Base-by-base conservation (phyloP, 2,888 invertebrate species). In the Anodontia alba region DNA sequence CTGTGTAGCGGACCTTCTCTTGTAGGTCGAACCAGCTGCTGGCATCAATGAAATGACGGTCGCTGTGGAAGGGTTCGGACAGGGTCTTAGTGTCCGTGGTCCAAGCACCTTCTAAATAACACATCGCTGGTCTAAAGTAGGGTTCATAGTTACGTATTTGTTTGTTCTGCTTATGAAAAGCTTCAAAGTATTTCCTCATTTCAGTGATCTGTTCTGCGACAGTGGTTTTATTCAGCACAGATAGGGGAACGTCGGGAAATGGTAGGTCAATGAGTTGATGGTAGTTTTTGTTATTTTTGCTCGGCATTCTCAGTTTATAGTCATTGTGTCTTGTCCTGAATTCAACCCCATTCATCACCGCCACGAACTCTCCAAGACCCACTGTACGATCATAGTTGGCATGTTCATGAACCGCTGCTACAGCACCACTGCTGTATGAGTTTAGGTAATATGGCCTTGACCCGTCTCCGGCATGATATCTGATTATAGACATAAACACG, bases 251-350 rank as follows among this genome's bases (percentile, higher is more conserved):
- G 0, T 76, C 78, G 0, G 93, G 93, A 75, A 91, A 91, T 0
- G 91, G 91, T 10, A 93, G 87, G n/a, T 89, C 85, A 42, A 91
- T 90, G 1, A 82, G 77, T 0, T 78, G 81, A 66, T 91, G 81
- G 74, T 88, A 91, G 8, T 70, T 67, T 0, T 68, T 72, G 8
- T 73, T 83, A 12, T 66, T 88, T 29, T 66, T 81, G 33, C 83
- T 83, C 7, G 91, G 89, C 90, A 90, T 91, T 12, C 72, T 36
- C 29, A 92, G 86, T 46, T 89, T 87, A 86, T 91, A 93, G 81
- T 93, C 93, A 78, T 93, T 93, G 84, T 93, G 93, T 17, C 93
- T 81, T 1, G 93, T 93, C 46, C 91, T 78, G 86, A 93, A 93
- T 69, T 92, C 91, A 5, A 93, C 89, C 0, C 93, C 93, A 67